Percentiles rank a stretch among this genome's conserved stretches.
These are phyloP conservation scores for Crocallis elinguaria DNA, from an alignment of 2,888 invertebrate genomes.

Conservation along the genomic window DNA sequence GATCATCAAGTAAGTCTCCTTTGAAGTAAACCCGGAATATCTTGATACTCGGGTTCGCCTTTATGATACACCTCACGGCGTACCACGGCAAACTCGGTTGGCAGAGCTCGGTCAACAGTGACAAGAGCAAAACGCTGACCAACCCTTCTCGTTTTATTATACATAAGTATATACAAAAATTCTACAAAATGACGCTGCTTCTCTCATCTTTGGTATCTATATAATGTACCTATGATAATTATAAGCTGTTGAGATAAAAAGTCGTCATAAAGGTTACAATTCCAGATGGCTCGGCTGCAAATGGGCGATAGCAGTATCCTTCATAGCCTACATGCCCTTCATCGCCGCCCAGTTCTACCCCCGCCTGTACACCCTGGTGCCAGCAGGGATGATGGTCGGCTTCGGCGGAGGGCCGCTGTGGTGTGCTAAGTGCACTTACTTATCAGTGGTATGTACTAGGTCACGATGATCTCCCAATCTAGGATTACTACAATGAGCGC, in stretches of 20 bases:
- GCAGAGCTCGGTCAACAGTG: slow-evolving; percentile 93
- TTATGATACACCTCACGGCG: slow-evolving; percentile 96
- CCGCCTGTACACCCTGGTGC: slow-evolving; percentile 92
- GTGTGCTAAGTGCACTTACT: slow-evolving; percentile 98
- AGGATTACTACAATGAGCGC: too few species aligned
- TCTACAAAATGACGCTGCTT: too few species aligned
- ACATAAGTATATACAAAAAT: too few species aligned
- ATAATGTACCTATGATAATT: too few species aligned
- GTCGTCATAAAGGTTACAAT: background rate
- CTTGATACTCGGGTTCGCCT: slow-evolving; percentile 92
- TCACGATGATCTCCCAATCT: too few species aligned
- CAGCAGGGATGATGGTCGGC: slow-evolving; percentile 93
- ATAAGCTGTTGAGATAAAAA: too few species aligned
- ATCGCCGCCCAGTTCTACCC: slow-evolving; percentile 96
- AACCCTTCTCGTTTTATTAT: too few species aligned
- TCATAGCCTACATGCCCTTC: slow-evolving; percentile 96
- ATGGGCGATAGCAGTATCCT: slow-evolving; percentile 93
- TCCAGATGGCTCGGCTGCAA: slow-evolving; percentile 94
- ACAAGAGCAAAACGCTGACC: too few species aligned
- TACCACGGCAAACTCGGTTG: slow-evolving; percentile 94
- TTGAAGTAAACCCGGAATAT: slow-evolving; percentile 87
- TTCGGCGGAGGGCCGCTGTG: slow-evolving; percentile 96
- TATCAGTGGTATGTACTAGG: slow-evolving; percentile 88
- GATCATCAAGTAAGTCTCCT: slow-evolving; percentile 88
- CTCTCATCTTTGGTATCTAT: too few species aligned